phyloP scores from a whole-genome alignment of 2,888 invertebrate species.

The Lysandra coridon region DNA sequence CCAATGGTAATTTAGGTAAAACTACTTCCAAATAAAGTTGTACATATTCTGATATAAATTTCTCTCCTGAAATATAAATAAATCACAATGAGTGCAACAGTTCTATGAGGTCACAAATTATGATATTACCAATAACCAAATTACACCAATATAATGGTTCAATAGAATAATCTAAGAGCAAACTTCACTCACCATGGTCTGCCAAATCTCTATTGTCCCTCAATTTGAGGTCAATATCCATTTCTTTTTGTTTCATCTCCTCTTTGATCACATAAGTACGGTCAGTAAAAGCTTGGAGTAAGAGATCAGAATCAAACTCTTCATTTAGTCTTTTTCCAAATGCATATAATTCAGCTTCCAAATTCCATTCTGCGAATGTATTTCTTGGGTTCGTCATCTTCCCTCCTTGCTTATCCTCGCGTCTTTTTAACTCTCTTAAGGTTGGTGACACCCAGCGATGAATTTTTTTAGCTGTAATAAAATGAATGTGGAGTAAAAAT shows the following conservation, averaged over 20 bases:
- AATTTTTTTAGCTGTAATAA: conserved; percentile 58
- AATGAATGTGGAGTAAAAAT: conserved; percentile 14
- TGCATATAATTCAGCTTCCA: conserved; percentile 91
- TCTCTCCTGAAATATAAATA: conserved; percentile 69
- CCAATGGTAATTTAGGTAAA: conserved; percentile 87
- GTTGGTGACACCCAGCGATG: conserved; percentile 87
- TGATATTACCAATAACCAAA: too few relatives aligned
- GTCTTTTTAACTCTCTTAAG: conserved; percentile 80
- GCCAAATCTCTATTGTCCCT: conserved; percentile 85
- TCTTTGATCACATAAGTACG: conserved; percentile 88
- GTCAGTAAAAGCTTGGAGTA: conserved; percentile 90
- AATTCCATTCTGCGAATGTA: conserved; percentile 91
- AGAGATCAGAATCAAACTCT: conserved; percentile 85
- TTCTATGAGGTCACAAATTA: background rate
- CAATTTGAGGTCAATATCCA: conserved; percentile 85
- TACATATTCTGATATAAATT: conserved; percentile 84
- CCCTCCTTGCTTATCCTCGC: conserved; percentile 81
- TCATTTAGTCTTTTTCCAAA: conserved; percentile 93
- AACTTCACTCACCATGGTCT: conserved; percentile 72
- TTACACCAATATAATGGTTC: background rate
- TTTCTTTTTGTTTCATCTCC: conserved; percentile 83
- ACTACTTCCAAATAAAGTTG: conserved; percentile 84
- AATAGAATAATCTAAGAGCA: background rate
- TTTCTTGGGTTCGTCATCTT: conserved; percentile 78
- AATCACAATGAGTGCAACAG: background rate